Base-by-base conservation (phyloP, 2,113 vertebrate species). In the Turnix velox region DNA sequence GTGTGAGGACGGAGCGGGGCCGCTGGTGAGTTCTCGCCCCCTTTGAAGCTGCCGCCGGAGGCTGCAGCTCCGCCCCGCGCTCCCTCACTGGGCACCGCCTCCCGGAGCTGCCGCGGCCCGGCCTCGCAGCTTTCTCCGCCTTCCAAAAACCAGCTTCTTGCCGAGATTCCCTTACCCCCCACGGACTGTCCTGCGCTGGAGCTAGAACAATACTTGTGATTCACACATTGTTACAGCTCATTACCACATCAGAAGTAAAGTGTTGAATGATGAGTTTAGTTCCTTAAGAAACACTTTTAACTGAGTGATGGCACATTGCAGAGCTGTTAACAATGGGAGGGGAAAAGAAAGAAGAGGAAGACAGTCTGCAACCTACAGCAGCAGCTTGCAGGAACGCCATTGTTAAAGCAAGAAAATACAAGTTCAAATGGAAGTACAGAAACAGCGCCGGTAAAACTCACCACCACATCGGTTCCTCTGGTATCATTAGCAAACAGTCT, bases 401-500 rank as follows among this genome's bases (percentile, higher is more conserved):
- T n/a, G 7, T 28, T 46, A 84, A 69, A 86, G 28, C 31, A 48
- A 58, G 55, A 91, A 78, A 78, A 76, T 23, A 33, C 12, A 69
- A 45, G 30, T 24, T 43, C 52, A 69, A 84, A 66, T 22, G 27
- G 25, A 91, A 94, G 24, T 33, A 76, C 11, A 51, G 55, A 89
- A 73, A 61, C 33, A 65, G 13, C 20, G 25, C 16, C 58, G 16
- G 42, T 20, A 69, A 45, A 61, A 92, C 97, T 97, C 96, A 99
- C 98, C 98, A 99, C 95, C 4, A 96, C 93, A 52, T 97, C 81
- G 4, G 92, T 93, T 72, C 98, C 97, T 42, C 95, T 93, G 84
- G 95, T 94, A 46, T 51, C 96, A 39, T 96, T 97, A 51, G 98
- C 98, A 95, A 99, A 98, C 37, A 99, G 92, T 48, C 98, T 97